Evolutionary conservation across 2,113 vertebrate species (phyloP), one percentile per base, ranked within the genome.

Genomic region (Rhipidura dahli): DNA sequence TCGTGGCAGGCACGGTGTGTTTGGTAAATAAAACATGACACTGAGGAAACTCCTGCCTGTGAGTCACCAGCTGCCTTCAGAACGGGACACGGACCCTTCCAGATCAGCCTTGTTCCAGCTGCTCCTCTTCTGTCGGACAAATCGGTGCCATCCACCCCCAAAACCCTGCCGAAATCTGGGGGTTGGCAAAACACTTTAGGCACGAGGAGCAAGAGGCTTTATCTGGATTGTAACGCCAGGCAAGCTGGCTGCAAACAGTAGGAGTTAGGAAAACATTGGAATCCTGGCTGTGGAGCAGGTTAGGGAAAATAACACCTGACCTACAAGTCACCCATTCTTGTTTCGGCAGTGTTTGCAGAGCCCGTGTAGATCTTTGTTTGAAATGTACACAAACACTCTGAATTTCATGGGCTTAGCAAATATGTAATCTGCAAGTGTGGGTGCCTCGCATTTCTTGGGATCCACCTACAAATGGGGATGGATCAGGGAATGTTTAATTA

Each of bases 11-110:
- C 66, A 2, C 37, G 18, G 66, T 9, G 15, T 83, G 68, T 96
- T 96, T 95, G 59, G 75, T 94, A 95, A 97, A 97, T 94, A 95
- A 93, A 97, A 96, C 37, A 88, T 33, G 88, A 96, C 59, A 91
- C 95, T 93, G 93, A 94, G 85, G 94, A 96, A 96, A 95, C 56
- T 93, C 66, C 71, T 40, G 84, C 65, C 70, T 40, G 66, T 85
- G 94, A 87, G 83, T 96, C 91, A 95, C 21, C 82, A 45, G 9
- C 87, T 94, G 50, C 75, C 54, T 83, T 35, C 39, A 2, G 2
- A 94, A 13, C 73, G 87, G 81, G 66, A 59, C 87, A 76, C 2
- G 0, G 87, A 76, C 63, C 78, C 71, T 63, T 65, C 27, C 78
- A 42, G 22, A 42, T 65, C 90, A 39, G 63, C 84, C 75, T 8